Base-by-base conservation (phyloP, 2,113 vertebrate genomes). In the Chunga burmeisteri region DNA sequence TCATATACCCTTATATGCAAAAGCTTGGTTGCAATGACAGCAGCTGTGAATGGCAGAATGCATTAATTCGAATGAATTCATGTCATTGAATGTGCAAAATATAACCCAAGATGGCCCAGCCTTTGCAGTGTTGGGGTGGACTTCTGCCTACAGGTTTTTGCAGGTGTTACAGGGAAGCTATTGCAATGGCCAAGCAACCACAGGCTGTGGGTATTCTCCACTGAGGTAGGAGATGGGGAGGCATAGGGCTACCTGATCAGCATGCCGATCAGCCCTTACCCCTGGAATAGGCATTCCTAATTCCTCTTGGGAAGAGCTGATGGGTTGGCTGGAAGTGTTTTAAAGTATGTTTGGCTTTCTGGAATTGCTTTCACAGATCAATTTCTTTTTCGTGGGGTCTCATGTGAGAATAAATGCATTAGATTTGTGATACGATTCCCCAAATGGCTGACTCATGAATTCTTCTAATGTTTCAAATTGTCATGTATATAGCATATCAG, bases 381-480 rank as follows among this genome's bases (percentile, higher is more conserved):
- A 90, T 94, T 94, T 94, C 56, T 95, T 95, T 94, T 77, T 87
- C 16, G 8, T 77, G n/a, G 52, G 14, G 42, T 93, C 81, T 96
- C 89, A 90, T 61, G 70, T 94, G 94, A 96, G 68, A 95, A 84
- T 61, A 94, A 93, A 87, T 58, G 94, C 70, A 85, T 89, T 87
- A 90, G 58, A 58, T 93, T 88, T 68, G 73, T 91, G n/a, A 52
- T 91, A 77, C 40, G 71, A 90, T 74, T 95, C 74, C 66, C 59
- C 2, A 8, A 80, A 82, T 67, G 70, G 81, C 86, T 95, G 84
- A 95, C 61, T 94, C 93, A 67, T 88, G 78, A 86, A 88, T 94
- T 94, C 74, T 86, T 88, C 70, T 82, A 83, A 90, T 77, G 50
- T 92, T 95, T 91, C 32, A 86, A 91, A 86, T 81, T 88, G 78